A percentile compares a stretch with the other conserved stretches of the same genome.
Conservation (phyloP, 2,888 invertebrate species). For the Harmothoe impar region DNA sequence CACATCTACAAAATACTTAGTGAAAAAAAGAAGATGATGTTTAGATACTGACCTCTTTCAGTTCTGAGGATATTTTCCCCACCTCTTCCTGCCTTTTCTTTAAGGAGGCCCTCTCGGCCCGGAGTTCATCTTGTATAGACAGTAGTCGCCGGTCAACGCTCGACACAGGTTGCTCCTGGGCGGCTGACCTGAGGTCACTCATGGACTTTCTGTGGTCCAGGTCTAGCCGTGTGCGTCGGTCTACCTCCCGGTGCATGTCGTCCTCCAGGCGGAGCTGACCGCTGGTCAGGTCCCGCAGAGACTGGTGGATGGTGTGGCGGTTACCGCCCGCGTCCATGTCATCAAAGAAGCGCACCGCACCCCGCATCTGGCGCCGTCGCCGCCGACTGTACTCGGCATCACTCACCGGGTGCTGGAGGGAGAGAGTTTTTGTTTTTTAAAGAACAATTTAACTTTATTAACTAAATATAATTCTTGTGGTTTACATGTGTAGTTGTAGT, state of each 20-base stretch:
- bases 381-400: conserved; percentile 56
- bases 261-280: conserved; percentile 80
- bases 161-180: conserved; percentile 63
- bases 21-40: too few relatives aligned
- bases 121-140: conserved; percentile 78
- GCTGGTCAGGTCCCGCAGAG: conserved; percentile 80
- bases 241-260: conserved; percentile 74
- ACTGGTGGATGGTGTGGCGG: conserved; percentile 76
- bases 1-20: too few relatives aligned
- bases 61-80: conserved; percentile 76
- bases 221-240: conserved; percentile 25
- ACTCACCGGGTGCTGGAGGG: conserved; percentile 53
- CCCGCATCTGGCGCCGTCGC: conserved; percentile 33
- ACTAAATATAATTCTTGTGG: too few relatives aligned
- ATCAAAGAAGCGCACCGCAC: conserved; percentile 68
- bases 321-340: conserved; percentile 68
- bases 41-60: conserved; percentile 31
- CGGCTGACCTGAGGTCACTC: conserved; percentile 12
- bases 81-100: conserved; percentile 76
- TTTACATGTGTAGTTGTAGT: background rate
- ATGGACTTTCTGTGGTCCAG: conserved; percentile 39
- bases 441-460: too few relatives aligned
- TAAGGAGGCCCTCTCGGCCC: conserved; percentile 73
- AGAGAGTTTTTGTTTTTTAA: too few relatives aligned
- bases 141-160: conserved; percentile 78